Percentiles rank a stretch among this genome's conserved stretches.
These are phyloP conservation scores for Caracal caracal DNA, from an alignment of 2,113 vertebrate species.

Conservation along the genomic window DNA sequence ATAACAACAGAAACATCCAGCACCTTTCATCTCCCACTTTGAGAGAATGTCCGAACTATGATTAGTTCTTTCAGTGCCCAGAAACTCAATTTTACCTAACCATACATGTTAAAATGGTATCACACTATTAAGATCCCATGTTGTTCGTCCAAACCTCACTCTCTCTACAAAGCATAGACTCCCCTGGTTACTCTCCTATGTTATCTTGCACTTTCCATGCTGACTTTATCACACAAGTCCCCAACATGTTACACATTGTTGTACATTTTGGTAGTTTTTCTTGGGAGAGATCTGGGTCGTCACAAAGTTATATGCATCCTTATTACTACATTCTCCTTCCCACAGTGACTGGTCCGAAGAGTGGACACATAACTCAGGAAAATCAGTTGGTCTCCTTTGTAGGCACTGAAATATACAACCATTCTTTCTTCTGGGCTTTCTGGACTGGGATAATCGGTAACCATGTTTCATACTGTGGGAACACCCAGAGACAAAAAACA, in stretches of 20 bases:
- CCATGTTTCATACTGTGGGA: neutral
- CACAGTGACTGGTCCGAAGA: neutral
- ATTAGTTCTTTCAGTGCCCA: neutral
- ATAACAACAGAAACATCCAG: neutral
- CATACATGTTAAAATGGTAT: neutral
- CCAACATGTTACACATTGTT: neutral
- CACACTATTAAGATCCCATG: neutral
- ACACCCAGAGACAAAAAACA: neutral
- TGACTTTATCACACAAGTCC: neutral
- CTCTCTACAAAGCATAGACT: neutral
- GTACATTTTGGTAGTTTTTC: neutral
- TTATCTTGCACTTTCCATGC: neutral
- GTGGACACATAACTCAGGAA: neutral
- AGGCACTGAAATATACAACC: neutral
- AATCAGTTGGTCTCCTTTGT: neutral
- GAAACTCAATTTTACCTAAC: neutral
- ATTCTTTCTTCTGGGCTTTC: neutral
- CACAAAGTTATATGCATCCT: neutral
- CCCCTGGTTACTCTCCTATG: neutral
- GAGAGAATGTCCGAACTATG: neutral
- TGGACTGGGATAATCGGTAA: neutral
- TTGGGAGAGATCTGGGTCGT: neutral
- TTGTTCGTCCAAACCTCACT: neutral
- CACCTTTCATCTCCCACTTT: neutral
- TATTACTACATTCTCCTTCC: neutral